Evolutionary conservation across 2,797 vertebrate species (phyloP), one percentile per base, ranked within the genome.

Genomic region (Pelodytes ibericus): DNA sequence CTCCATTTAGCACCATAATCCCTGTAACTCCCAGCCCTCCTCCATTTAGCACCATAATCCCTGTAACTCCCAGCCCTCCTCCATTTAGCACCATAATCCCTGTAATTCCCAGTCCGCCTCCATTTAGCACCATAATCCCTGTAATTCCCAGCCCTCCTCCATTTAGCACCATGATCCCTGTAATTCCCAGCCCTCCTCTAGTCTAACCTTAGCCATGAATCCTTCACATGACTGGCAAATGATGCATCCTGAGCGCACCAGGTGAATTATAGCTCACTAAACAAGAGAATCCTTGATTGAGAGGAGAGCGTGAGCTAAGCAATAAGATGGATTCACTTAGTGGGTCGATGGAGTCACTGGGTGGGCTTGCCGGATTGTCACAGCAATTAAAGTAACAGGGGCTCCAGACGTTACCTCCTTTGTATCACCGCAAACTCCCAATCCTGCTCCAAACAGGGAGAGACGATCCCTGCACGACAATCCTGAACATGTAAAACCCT

Each of bases 301-400:
- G n/a, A n/a, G n/a, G 65, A 71, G 44, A 27, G 29, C 53, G 47
- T 30, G 18, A 27, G 53, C 20, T 18, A 25, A 6, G 49, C 62
- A 69, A 60, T 69, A 75, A 62, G 74, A 75, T 75, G 73, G 60
- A 69, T 75, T 75, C 61, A 75, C 69, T 75, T 75, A 61, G 65
- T 22, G 22, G 73, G 73, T 75, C 64, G 65, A 68, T 68, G 60
- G 53, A n/a, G 64, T 69, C 73, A 69, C 60, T 61, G 67, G 65
- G 64, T 47, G 61, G 36, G 27, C 27, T 56, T 53, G 41, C 63
- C 5, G 22, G 29, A 75, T 68, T 68, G 57, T 69, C 56, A 51
- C 44, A 13, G 41, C 29, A n/a, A 29, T 39, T 27, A 75, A 69
- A 69, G 39, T 62, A 57, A n/a, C n/a, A n/a, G n/a, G n/a, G n/a